Percentiles rank a stretch among this genome's conserved stretches.
phyloP scores from a whole-genome alignment of 2,797 vertebrate genomes.

The Gymnodraco acuticeps region DNA sequence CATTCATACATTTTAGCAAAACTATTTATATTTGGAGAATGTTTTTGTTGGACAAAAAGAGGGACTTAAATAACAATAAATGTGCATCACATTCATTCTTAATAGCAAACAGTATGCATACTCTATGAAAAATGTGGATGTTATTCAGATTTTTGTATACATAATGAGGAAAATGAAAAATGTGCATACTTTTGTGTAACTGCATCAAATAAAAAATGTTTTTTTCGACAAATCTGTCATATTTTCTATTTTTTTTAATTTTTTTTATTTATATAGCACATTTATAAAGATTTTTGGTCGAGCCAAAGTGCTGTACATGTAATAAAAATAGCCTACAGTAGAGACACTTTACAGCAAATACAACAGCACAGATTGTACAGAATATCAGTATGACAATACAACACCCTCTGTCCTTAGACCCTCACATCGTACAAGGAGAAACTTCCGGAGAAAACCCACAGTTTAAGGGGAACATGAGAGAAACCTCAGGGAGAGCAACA shows the following conservation, averaged over 20 bases:
- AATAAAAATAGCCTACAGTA: no score
- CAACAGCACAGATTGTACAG: no score
- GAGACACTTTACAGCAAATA: no score
- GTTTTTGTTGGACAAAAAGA: background rate
- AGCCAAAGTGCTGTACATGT: no score
- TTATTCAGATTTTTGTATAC: background rate
- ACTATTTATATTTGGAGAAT: background rate
- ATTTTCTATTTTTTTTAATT: background rate
- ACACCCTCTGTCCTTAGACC: no score
- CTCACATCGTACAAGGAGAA: no score
- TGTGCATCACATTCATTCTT: background rate
- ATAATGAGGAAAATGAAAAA: background rate
- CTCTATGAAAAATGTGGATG: background rate
- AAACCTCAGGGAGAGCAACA: no score
- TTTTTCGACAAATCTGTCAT: background rate
- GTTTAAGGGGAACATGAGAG: no score
- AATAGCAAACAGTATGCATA: background rate
- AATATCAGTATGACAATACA: no score
- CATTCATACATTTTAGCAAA: background rate
- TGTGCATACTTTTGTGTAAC: background rate
- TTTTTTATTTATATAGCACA: no score
- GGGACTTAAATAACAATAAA: background rate
- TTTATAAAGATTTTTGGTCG: no score
- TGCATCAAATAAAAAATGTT: conserved; percentile 16
- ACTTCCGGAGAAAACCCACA: no score